Evolutionary conservation across 2,113 vertebrate genomes (phyloP).

Genomic region (Myodes glareolus): DNA sequence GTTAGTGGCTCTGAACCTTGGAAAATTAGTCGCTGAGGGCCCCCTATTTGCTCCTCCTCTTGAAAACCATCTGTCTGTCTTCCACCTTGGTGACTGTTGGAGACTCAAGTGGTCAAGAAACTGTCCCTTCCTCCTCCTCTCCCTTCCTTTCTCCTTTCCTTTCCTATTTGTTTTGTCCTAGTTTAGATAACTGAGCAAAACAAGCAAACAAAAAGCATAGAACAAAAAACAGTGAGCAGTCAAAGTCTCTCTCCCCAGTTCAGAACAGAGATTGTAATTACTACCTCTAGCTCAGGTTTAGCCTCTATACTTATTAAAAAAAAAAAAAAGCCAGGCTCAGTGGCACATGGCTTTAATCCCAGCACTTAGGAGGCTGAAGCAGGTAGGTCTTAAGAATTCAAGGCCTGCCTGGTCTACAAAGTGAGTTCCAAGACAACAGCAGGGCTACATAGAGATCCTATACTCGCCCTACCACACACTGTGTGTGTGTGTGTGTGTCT

Average conservation of each 20-base stretch:
- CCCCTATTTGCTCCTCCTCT: too few relatives aligned
- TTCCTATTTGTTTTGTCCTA: neutral
- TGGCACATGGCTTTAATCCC: neutral
- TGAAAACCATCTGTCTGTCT: neutral
- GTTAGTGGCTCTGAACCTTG: neutral
- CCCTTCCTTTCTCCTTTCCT: too few relatives aligned
- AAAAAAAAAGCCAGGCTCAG: neutral
- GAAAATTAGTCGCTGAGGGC: neutral
- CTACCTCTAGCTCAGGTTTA: neutral
- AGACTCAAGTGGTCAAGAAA: neutral
- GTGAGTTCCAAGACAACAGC: neutral
- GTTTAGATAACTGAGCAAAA: slow-evolving; percentile 1
- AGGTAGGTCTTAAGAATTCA: neutral
- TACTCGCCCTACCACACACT: neutral
- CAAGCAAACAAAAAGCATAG: neutral
- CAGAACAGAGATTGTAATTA: neutral
- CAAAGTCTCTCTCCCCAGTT: neutral
- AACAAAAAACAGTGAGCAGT: neutral
- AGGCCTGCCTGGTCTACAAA: neutral
- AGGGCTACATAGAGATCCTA: neutral
- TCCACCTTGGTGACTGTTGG: too few relatives aligned
- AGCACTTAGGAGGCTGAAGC: neutral
- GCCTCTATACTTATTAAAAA: neutral
- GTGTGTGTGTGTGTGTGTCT: neutral
- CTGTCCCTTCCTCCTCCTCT: neutral